Evolutionary conservation across 2,888 invertebrate species (phyloP).

Genomic region (Andrena fulva): DNA sequence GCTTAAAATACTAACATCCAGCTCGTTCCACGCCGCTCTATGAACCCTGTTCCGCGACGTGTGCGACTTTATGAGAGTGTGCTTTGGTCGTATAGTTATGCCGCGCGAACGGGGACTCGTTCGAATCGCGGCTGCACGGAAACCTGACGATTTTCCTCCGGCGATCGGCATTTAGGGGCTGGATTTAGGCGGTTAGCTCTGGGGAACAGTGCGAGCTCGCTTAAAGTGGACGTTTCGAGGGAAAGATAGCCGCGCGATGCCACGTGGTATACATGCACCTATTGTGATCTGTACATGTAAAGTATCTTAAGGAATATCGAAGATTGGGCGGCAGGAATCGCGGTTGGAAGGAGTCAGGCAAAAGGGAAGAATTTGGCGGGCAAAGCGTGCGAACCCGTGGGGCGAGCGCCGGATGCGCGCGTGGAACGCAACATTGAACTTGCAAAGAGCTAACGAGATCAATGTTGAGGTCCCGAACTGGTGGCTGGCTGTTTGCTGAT

Average conservation of each 20-base stretch:
- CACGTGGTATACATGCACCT: too few relatives aligned
- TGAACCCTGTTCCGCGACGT: slow-evolving; percentile 74
- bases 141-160: not conserved
- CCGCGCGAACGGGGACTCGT: slow-evolving; percentile 53
- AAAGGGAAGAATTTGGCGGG: slow-evolving; percentile 9
- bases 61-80: slow-evolving; percentile 79
- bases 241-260: too few relatives aligned
- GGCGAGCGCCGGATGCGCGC: slow-evolving; percentile 44
- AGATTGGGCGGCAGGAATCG: slow-evolving; percentile 14
- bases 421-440: slow-evolving; percentile 82
- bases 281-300: too few relatives aligned
- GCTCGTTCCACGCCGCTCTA: slow-evolving; percentile 72
- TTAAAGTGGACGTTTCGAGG: too few relatives aligned
- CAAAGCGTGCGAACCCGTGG: slow-evolving; percentile 49
- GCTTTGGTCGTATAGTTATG: slow-evolving; percentile 78
- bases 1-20: slow-evolving; percentile 84
- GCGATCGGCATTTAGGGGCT: not conserved
- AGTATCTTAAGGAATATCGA: not conserved
- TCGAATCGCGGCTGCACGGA: slow-evolving; percentile 37
- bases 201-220: not conserved
- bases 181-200: not conserved
- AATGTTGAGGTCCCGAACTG: slow-evolving; percentile 79
- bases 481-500: slow-evolving; percentile 83
- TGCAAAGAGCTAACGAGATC: slow-evolving; percentile 84
- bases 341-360: not conserved